Conservation (phyloP, 2,113 vertebrate species). For the Paramisgurnus dabryanus region DNA sequence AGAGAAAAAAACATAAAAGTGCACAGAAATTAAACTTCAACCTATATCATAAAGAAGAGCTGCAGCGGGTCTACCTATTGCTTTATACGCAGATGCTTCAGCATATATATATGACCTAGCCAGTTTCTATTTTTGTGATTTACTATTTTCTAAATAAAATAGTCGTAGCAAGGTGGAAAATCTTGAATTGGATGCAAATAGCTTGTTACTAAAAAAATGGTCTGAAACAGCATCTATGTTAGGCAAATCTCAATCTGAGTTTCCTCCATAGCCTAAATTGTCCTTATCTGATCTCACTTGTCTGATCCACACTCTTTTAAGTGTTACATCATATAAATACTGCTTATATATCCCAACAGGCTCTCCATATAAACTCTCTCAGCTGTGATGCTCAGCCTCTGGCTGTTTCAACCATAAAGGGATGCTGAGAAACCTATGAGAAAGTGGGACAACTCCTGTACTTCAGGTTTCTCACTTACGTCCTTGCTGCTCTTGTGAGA, state of each 20-base stretch:
- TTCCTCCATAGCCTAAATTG: not conserved
- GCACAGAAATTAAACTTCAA: not conserved
- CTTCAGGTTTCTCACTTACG: constrained; percentile 7
- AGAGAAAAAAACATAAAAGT: not conserved
- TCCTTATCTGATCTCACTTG: not conserved
- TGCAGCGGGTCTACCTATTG: no score
- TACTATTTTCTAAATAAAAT: no score
- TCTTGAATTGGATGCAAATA: not conserved
- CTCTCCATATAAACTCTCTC: not conserved
- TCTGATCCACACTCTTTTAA: not conserved
- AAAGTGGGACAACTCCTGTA: constrained; percentile 41
- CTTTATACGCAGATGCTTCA: no score
- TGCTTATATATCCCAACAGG: not conserved
- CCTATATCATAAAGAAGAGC: no score
- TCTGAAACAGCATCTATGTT: not conserved
- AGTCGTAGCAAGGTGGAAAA: not conserved
- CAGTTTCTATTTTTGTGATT: no score
- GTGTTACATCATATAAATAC: not conserved
- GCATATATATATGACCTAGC: no score
- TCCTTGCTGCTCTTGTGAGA: constrained; percentile 48
- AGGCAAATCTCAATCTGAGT: not conserved
- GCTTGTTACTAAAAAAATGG: not conserved
- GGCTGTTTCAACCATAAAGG: constrained; percentile 1
- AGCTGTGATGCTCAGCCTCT: not conserved
- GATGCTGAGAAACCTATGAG: not conserved